Percentiles rank a stretch among this genome's conserved stretches.
Conservation (phyloP, 2,797 vertebrate genomes). For the Acipenser ruthenus region DNA sequence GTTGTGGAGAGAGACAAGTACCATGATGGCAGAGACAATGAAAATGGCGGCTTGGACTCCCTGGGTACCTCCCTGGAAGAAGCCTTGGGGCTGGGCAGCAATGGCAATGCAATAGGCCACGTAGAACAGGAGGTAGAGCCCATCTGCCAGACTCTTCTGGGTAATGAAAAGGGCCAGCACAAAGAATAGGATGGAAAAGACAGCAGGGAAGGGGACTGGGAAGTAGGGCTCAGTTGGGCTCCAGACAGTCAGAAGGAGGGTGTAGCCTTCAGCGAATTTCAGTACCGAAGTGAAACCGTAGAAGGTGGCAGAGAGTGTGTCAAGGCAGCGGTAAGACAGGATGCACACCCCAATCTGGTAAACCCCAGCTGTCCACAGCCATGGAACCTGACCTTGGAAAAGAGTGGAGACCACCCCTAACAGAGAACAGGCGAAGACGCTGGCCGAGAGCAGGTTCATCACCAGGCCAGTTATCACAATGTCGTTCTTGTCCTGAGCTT, state of each 20-base stretch:
- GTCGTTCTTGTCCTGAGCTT: slow-evolving; percentile 25
- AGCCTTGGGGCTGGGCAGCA: slow-evolving; percentile 57
- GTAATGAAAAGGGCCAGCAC: slow-evolving; percentile 61
- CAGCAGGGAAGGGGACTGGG: slow-evolving; percentile 54
- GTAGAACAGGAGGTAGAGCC: slow-evolving; percentile 67
- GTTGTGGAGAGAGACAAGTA: slow-evolving; percentile 61
- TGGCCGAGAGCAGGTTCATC: slow-evolving; percentile 72
- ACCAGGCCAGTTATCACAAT: slow-evolving; percentile 44
- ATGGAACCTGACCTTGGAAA: slow-evolving; percentile 64
- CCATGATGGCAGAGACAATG: slow-evolving; percentile 51
- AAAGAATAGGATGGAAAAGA: slow-evolving; percentile 70
- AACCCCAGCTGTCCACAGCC: slow-evolving; percentile 74
- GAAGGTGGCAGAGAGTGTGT: slow-evolving; percentile 61
- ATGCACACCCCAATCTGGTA: slow-evolving; percentile 67
- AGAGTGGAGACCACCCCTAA: slow-evolving; percentile 60
- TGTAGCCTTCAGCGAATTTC: slow-evolving; percentile 67
- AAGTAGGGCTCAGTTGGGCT: slow-evolving; percentile 37
- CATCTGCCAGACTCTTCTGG: slow-evolving; percentile 56
- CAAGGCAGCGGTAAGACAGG: slow-evolving; percentile 62
- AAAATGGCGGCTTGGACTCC: slow-evolving; percentile 68
- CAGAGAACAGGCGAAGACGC: slow-evolving; percentile 64
- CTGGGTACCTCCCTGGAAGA: slow-evolving; percentile 66
- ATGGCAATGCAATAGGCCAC: slow-evolving; percentile 65
- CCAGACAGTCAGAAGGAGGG: slow-evolving; percentile 51
- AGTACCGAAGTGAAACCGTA: slow-evolving; percentile 68